These are phyloP conservation scores for Ephialtes manifestator DNA, from an alignment of 2,888 invertebrate species.

Conservation along the genomic window DNA sequence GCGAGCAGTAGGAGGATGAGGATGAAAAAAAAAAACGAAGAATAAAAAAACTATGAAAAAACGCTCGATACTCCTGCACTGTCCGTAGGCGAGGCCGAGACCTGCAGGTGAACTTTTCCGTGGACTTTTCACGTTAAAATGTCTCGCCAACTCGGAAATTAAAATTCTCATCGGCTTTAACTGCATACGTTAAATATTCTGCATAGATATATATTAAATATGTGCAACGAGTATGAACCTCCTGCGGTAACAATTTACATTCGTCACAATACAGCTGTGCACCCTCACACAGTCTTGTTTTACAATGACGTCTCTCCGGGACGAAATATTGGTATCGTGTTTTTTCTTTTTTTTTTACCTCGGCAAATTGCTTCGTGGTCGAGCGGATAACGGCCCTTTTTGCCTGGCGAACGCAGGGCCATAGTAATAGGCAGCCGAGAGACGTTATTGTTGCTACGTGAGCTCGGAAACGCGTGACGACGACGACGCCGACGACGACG, in stretches of 20 bases:
- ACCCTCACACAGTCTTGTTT: not conserved
- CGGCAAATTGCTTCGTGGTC: constrained; percentile 53
- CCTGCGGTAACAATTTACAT: constrained; percentile 1
- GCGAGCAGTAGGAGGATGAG: constrained; percentile 9
- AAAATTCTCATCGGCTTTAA: constrained; percentile 24
- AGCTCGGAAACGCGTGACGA: constrained; percentile 57
- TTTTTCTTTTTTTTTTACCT: constrained; percentile 19
- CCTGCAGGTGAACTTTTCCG: constrained; percentile 51
- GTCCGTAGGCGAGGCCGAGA: constrained; percentile 52
- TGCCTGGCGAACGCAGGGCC: constrained; percentile 40
- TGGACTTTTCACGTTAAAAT: constrained; percentile 1
- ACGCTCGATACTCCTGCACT: constrained; percentile 57
- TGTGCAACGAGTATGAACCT: not conserved
- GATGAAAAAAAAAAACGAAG: constrained; percentile 3
- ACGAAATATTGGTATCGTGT: constrained; percentile 38
- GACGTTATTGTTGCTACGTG: constrained; percentile 64
- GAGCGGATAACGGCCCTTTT: constrained; percentile 58
- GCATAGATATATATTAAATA: not conserved
- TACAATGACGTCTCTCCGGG: not conserved
- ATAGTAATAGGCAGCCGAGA: constrained; percentile 42
- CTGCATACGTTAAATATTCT: not conserved
- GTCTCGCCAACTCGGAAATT: constrained; percentile 5
- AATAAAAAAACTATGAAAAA: constrained; percentile 58
- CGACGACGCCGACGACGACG: constrained; percentile 11
- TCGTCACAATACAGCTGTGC: not conserved